Evolutionary conservation across 2,888 invertebrate genomes (phyloP).

Genomic region (Piscicola geometra): DNA sequence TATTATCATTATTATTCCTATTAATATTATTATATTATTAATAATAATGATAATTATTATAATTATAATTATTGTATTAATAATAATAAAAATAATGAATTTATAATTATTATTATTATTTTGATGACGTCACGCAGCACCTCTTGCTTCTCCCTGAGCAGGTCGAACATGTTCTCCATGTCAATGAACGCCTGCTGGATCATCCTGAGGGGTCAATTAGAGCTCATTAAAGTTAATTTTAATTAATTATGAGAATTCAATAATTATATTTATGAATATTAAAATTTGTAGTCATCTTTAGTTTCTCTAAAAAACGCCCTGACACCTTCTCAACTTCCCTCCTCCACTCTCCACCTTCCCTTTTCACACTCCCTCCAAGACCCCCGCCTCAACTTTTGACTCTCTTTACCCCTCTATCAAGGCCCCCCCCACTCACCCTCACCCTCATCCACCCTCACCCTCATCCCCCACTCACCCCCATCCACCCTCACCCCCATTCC

Average conservation of each 20-base stretch:
- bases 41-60: not conserved
- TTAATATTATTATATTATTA: not conserved
- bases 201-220: constrained; percentile 68
- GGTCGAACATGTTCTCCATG: constrained; percentile 99
- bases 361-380: no score
- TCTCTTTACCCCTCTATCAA: no score
- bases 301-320: not conserved
- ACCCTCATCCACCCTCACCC: not conserved
- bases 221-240: no score
- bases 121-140: constrained; percentile 57
- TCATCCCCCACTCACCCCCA: not conserved
- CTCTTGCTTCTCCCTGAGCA: constrained; percentile 80
- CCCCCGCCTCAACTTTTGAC: no score
- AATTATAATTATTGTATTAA: not conserved
- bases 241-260: no score
- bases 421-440: no score
- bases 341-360: not conserved
- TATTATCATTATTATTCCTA: no score
- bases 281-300: no score
- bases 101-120: no score
- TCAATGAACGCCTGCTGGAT: constrained; percentile 96
- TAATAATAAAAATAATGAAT: constrained; percentile 6
- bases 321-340: not conserved
- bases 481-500: no score
- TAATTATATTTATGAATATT: not conserved